These are phyloP conservation scores for Numenius phaeopus DNA, from an alignment of 2,797 vertebrate species.

Conservation along the genomic window DNA sequence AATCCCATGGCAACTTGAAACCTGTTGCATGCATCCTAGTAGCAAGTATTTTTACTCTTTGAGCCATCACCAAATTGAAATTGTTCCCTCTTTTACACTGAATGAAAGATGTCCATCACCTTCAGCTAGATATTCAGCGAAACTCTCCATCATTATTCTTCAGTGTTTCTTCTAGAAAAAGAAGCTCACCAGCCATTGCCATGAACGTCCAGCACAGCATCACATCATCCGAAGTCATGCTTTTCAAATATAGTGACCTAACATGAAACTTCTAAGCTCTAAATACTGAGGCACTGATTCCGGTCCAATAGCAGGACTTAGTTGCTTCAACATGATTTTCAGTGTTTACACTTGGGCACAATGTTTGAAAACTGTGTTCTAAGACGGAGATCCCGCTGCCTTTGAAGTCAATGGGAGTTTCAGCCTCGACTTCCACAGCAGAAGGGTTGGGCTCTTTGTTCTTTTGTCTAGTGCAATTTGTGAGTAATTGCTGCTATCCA, in stretches of 20 bases:
- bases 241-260: neutral
- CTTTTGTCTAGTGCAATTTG: slow-evolving; percentile 43
- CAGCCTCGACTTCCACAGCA: slow-evolving; percentile 4
- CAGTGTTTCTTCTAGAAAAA: neutral
- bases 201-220: neutral
- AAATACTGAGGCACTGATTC: neutral
- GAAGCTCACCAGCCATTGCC: neutral
- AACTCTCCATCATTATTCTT: fast-evolving
- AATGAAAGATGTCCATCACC: neutral
- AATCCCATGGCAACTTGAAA: neutral
- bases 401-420: slow-evolving; percentile 49
- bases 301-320: neutral
- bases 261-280: neutral
- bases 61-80: neutral
- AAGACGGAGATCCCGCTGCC: neutral
- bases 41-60: neutral
- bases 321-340: neutral
- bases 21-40: neutral
- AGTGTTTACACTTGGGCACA: neutral
- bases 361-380: neutral
- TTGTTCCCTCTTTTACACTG: neutral
- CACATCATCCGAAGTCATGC: neutral
- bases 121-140: neutral
- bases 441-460: slow-evolving; percentile 42
- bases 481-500: neutral